Conservation (phyloP, 2,797 vertebrate genomes). For the Jordanella pulchra region DNA sequence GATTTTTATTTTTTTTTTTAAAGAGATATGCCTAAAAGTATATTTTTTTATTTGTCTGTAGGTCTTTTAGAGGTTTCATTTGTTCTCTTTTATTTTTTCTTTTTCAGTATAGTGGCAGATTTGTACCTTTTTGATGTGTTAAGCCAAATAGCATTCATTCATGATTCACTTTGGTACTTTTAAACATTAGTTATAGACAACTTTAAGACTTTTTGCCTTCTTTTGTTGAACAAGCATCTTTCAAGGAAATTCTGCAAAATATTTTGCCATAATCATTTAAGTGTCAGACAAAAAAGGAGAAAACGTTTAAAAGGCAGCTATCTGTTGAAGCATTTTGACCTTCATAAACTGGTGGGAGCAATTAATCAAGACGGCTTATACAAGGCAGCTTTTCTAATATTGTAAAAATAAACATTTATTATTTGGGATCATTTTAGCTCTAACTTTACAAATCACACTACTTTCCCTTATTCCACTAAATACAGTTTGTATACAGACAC, state of each 20-base stretch:
- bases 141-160: too few species aligned
- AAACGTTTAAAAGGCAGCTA: neutral
- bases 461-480: neutral
- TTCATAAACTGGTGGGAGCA: neutral
- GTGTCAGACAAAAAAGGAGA: too few species aligned
- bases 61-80: neutral
- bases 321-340: neutral
- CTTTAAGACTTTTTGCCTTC: neutral
- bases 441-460: too few species aligned
- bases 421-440: neutral
- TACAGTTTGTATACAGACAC: too few species aligned
- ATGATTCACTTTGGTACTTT: neutral
- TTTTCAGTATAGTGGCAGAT: neutral
- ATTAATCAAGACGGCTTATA: neutral
- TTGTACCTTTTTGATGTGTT: too few species aligned
- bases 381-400: neutral
- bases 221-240: neutral
- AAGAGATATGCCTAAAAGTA: neutral
- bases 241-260: neutral
- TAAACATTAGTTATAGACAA: neutral
- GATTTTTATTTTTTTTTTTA: neutral
- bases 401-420: neutral
- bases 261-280: neutral
- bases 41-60: neutral
- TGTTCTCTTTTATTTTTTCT: neutral